Evolutionary conservation across 2,113 vertebrate genomes (phyloP).

Genomic region (Tragelaphus buxtoni): DNA sequence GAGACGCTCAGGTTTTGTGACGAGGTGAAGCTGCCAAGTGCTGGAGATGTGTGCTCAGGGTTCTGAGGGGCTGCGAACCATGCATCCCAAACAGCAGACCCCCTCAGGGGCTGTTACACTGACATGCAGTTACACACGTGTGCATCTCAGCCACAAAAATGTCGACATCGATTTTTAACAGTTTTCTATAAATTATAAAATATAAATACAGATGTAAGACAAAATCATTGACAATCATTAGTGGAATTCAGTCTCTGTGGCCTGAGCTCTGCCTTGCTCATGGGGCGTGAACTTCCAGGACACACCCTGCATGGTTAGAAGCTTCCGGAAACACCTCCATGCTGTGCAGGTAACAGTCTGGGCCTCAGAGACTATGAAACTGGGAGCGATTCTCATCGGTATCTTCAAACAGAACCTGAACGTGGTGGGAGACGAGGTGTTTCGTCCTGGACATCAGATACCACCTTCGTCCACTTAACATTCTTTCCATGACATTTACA

Average conservation of each 20-base stretch:
- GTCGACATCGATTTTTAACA: neutral
- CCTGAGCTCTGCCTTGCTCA: neutral
- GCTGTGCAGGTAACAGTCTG: fast-evolving
- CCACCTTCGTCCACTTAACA: fast-evolving
- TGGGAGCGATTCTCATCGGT: fast-evolving
- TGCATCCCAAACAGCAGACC: neutral
- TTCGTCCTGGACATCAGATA: fast-evolving
- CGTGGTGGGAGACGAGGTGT: fast-evolving
- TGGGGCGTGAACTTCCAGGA: neutral
- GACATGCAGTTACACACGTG: fast-evolving
- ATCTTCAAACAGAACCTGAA: neutral
- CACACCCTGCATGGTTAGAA: too few relatives aligned
- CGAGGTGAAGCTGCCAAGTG: neutral
- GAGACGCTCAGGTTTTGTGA: neutral
- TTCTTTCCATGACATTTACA: neutral
- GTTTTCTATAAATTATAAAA: neutral
- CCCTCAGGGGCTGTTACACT: fast-evolving
- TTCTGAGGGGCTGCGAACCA: neutral
- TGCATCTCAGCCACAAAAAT: neutral
- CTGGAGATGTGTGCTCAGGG: neutral
- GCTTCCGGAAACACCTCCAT: fast-evolving
- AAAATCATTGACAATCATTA: neutral
- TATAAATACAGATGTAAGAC: neutral
- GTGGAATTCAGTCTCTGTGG: neutral
- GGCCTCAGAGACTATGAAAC: neutral